Evolutionary conservation across 2,888 invertebrate species (phyloP), one percentile per base, ranked within the genome.

Genomic region (Amphipoea oculea): DNA sequence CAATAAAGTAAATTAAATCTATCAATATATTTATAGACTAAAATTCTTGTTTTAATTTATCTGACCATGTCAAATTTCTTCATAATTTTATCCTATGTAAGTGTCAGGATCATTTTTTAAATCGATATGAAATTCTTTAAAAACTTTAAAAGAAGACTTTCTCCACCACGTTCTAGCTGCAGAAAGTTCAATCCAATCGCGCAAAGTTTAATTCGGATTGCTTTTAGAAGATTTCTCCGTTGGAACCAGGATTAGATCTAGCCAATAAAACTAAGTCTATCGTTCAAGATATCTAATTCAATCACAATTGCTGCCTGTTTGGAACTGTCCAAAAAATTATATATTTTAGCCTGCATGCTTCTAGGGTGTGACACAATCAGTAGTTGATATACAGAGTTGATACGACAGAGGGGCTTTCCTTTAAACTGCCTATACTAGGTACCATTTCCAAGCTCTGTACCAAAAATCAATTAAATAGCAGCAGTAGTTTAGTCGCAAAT

Each of bases 171-270:
- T 14, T 77, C 48, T 40, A 63, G 54, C 65, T 78, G 65, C 23
- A 36, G 42, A 83, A 65, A 81, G 78, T 83, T 81, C 69, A 78
- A 83, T 83, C 83, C 68, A 71, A 81, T 85, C 72, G 57, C 23
- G 51, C 42, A 57, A 83, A 85, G 51, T 81, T 81, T 80, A 81
- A 81, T 81, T 85, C 40, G 67, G 71, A 75, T 85, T 72, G 68
- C 63, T 75, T 83, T 85, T 72, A 67, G 12, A 80, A 85, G 81
- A 80, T 80, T 85, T 67, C 68, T 66, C 40, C 45, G 40, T 9
- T 80, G 73, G 40, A 42, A 62, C 73, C 23, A 23, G 81, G 81
- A 70, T 82, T 82, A 80, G 70, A 17, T 57, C 60, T 51, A 67
- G 29, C 66, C 51, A 78, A 84, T 81, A 71, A 71, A 84, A 62